Evolutionary conservation across 2,113 vertebrate genomes (phyloP), one percentile per base, ranked within the genome.

Genomic region (Nerophis lumbriciformis): DNA sequence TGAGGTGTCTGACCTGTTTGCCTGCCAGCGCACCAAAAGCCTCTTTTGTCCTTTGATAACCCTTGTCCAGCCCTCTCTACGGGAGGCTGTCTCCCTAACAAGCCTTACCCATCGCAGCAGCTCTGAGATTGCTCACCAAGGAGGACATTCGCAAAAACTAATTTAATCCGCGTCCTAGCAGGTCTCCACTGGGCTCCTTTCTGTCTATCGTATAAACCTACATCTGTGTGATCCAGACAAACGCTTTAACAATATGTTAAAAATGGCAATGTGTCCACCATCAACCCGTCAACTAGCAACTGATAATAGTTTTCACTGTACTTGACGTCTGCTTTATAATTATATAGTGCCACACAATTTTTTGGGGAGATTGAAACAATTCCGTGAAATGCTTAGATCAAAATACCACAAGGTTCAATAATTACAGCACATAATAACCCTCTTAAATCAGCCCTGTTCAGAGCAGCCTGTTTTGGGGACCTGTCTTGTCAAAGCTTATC

Each of bases 21-120:
- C 68, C 79, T 86, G 77, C 86, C 85, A 84, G 74, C 76, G 78
- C 73, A 84, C 76, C 80, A 85, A 85, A 88, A 82, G 86, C 39
- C 75, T 71, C 82, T 83, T 28, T 90, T 90, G 86, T 90, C 75
- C 82, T 77, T 82, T 83, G 84, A 85, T 83, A 82, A 83, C 78
- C 77, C 69, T 76, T 66, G 76, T 71, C 80, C 82, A 64, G 73
- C 79, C 72, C 71, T 69, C 83, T 80, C 84, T 59, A 82, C 75
- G 73, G 81, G 87, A 83, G 83, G 79, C 80, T 68, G 77, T 77
- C 80, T 71, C 75, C 66, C 72, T 72, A 78, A 83, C 79, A 68
- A 76, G 84, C 63, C 63, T 57, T 74, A 68, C 76, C 81, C 78
- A 65, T 58, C 68, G 79, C 63, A 71, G 68, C 68, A 77, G 77